Evolutionary conservation across 2,113 vertebrate genomes (phyloP), one percentile per base, ranked within the genome.

Genomic region (Silurus asotus): DNA sequence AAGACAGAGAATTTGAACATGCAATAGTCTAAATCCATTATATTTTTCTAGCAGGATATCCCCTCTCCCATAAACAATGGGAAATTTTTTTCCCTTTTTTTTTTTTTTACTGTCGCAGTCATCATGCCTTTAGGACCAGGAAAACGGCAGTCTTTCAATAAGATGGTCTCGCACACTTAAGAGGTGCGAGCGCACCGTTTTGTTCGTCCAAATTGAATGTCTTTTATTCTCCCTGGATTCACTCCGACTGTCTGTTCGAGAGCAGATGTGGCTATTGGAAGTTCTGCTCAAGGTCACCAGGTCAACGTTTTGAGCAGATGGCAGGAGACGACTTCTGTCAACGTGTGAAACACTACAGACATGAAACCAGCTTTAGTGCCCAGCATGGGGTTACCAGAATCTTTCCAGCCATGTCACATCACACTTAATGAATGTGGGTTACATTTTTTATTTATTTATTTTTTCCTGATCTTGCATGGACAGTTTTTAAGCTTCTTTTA

Each of bases 241-340:
- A 0, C 11, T 53, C 62, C n/a, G 6, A 62, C 65, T 79, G 67
- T 69, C 84, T 87, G 79, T 72, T 79, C 67, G 62, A 48, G 87
- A 90, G 87, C 89, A 89, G 91, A 83, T 90, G 91, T 84, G 88
- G 51, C 74, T 76, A 90, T 90, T 86, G 89, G 82, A 78, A 88
- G 90, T 89, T 88, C 48, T 82, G 69, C 67, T 75, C 65, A 85
- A 83, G 86, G 91, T 90, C 17, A 84, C 78, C 81, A 75, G 87
- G 89, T 84, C 67, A 84, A 28, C 62, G 72, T 82, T 82, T 86
- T 11, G 81, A 87, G 90, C 93, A 93, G 92, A 92, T 93, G 91
- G 93, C 89, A 85, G 74, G 89, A 87, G 89, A 90, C 86, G 88
- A 87, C 88, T 58, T 75, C 84, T 92, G 87, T 89, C 91, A 85